Conservation (phyloP, 2,797 vertebrate genomes). For the Smutsia gigantea region DNA sequence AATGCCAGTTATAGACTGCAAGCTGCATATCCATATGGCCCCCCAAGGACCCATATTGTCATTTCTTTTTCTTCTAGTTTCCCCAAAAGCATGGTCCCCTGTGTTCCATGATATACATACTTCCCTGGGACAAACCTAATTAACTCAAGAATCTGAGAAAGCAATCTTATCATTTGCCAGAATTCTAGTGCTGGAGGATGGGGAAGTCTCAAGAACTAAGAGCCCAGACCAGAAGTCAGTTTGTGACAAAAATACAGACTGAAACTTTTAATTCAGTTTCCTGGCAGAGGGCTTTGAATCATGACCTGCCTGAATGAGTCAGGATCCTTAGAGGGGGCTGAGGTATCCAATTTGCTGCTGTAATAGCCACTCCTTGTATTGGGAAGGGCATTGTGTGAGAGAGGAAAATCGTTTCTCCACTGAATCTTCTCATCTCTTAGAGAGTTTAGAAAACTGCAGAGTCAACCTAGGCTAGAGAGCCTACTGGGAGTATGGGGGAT, state of each 20-base stretch:
- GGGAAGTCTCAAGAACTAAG: conserved; percentile 21
- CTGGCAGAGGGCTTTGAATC: background rate
- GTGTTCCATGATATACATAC: conserved; percentile 43
- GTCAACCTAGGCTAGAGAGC: background rate
- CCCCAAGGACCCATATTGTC: conserved; percentile 51
- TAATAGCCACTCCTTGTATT: background rate
- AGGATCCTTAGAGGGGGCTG: background rate
- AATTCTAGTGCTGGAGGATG: background rate
- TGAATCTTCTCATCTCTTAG: background rate
- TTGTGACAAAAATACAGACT: background rate
- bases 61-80: conserved; percentile 44
- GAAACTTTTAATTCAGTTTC: background rate
- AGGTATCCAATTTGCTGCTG: background rate
- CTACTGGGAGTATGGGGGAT: background rate
- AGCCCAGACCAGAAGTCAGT: background rate
- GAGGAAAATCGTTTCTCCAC: background rate
- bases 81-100: conserved; percentile 46
- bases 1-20: conserved; percentile 49
- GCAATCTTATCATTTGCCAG: conserved; percentile 59
- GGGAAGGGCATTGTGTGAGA: background rate
- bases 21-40: conserved; percentile 38
- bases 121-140: conserved; percentile 71
- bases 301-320: background rate
- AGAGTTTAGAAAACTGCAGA: background rate
- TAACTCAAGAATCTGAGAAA: conserved; percentile 73